Percentiles rank a stretch among this genome's conserved stretches.
These are phyloP conservation scores for Anthophora plumipes DNA, from an alignment of 2,888 invertebrate genomes.

Conservation along the genomic window DNA sequence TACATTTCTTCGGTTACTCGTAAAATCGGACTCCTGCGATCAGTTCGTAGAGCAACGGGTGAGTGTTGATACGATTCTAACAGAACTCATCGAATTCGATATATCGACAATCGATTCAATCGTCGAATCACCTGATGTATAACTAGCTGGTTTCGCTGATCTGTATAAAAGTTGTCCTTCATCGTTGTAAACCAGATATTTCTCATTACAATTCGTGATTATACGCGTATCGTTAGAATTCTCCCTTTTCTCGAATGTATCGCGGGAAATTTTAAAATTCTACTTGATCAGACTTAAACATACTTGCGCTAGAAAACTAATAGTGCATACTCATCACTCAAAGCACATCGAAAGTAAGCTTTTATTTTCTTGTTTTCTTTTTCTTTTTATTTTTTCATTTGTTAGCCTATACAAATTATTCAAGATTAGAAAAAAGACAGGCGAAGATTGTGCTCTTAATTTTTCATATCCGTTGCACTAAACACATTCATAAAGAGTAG, in stretches of 20 bases:
- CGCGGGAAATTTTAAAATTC: neutral
- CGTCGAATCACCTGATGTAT: neutral
- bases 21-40: neutral
- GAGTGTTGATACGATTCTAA: conserved; percentile 4
- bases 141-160: neutral
- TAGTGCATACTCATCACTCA: no score
- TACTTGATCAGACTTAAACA: no score
- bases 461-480: conserved; percentile 1
- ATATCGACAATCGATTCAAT: neutral
- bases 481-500: no score
- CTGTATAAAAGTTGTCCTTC: neutral
- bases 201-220: neutral
- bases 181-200: neutral
- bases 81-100: neutral
- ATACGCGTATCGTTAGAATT: neutral
- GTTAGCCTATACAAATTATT: neutral
- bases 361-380: no score
- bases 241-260: neutral
- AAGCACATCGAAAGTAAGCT: no score
- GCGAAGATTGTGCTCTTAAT: neutral
- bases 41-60: conserved; percentile 7
- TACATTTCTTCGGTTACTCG: conserved; percentile 26
- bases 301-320: no score
- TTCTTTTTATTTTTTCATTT: neutral
- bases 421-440: neutral